These are phyloP conservation scores for Oryzias dopingdopingensis DNA, from an alignment of 2,797 vertebrate species.

Conservation along the genomic window DNA sequence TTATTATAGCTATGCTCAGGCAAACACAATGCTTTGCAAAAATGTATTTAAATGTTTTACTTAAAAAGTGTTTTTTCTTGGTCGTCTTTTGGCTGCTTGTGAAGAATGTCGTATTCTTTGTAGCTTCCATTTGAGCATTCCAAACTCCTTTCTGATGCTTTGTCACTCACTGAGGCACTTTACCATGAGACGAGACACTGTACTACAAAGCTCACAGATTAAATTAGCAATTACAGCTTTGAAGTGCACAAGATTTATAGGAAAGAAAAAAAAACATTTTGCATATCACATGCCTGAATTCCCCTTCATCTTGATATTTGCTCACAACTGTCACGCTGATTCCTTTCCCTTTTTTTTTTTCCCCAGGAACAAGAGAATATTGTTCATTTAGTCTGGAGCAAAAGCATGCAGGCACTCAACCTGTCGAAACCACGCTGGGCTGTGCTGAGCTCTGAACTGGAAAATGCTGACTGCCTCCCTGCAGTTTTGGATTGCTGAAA, in stretches of 20 bases:
- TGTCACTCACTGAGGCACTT: conserved; percentile 53
- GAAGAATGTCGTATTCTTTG: conserved; percentile 3
- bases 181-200: conserved; percentile 51
- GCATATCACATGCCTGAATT: conserved; percentile 61
- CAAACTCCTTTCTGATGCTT: conserved; percentile 18
- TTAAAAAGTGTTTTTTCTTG: not conserved
- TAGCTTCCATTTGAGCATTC: conserved; percentile 28
- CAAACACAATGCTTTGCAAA: no score
- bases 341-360: conserved; percentile 47
- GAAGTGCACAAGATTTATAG: conserved; percentile 56
- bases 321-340: conserved; percentile 67
- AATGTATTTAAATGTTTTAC: not conserved
- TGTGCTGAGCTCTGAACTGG: conserved; percentile 63
- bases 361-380: conserved; percentile 63
- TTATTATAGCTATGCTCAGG: no score
- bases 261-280: conserved; percentile 39
- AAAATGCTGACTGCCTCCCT: conserved; percentile 61
- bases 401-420: conserved; percentile 74
- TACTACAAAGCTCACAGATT: conserved; percentile 50
- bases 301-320: conserved; percentile 63
- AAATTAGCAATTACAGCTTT: conserved; percentile 69
- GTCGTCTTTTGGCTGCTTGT: conserved; percentile 4
- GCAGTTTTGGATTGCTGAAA: conserved; percentile 58
- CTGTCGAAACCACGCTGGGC: conserved; percentile 68
- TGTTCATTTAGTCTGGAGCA: conserved; percentile 65